These are phyloP conservation scores for Coenonympha glycerion DNA, from an alignment of 2,888 invertebrate species.

Conservation along the genomic window DNA sequence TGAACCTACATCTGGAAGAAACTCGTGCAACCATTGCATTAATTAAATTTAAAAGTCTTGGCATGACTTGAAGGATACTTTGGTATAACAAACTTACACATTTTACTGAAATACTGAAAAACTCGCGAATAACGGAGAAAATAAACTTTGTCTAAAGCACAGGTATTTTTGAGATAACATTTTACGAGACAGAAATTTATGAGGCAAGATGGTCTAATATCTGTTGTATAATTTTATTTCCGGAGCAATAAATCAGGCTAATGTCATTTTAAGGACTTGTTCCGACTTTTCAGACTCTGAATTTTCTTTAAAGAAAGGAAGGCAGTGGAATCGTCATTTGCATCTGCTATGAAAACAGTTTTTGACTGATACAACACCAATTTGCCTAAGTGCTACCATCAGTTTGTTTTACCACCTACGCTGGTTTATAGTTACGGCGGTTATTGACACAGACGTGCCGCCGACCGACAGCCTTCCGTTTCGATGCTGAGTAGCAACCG, in stretches of 20 bases:
- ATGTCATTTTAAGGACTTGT: not conserved
- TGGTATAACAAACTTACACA: slow-evolving; percentile 5
- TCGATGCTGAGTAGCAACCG: too few relatives aligned
- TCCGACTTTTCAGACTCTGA: not conserved
- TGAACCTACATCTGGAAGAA: too few relatives aligned
- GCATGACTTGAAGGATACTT: slow-evolving; percentile 2
- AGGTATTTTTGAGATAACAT: not conserved
- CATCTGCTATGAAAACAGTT: too few relatives aligned
- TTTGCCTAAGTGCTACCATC: too few relatives aligned
- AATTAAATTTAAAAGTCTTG: slow-evolving; percentile 5
- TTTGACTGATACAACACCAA: too few relatives aligned
- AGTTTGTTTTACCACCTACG: too few relatives aligned
- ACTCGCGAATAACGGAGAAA: not conserved
- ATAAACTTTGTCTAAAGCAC: not conserved
- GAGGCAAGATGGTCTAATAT: not conserved
- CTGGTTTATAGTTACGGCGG: too few relatives aligned
- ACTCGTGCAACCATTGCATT: slow-evolving; percentile 1
- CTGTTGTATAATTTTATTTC: slow-evolving; percentile 1
- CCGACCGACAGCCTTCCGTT: too few relatives aligned
- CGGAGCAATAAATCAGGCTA: slow-evolving; percentile 2
- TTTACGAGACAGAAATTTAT: slow-evolving; percentile 6
- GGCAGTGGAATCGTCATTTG: not conserved
- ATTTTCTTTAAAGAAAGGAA: not conserved
- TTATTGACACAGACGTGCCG: too few relatives aligned
- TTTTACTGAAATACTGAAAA: slow-evolving; percentile 1